Base-by-base conservation (phyloP, 2,888 invertebrate species). In the Erebia aethiops region DNA sequence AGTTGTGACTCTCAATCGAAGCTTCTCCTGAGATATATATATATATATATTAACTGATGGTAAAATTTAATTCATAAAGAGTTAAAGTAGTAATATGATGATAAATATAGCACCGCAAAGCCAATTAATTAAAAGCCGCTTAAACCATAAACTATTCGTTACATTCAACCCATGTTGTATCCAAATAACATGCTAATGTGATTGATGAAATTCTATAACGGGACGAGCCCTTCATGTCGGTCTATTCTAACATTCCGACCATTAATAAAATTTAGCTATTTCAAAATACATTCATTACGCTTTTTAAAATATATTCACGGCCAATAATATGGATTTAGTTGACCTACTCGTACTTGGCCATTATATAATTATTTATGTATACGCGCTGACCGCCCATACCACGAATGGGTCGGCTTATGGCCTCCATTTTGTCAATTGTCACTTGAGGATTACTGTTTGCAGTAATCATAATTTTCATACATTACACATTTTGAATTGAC, bases 141-240 rank as follows among this genome's bases (percentile, higher is more conserved):
- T 68, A 58, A 70, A 62, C 56, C 52, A 66, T 72, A 74, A 74
- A 75, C 62, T 70, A 71, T 72, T 71, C 58, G 70, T 60, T 72
- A 62, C 63, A 66, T 69, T 65, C 61, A 67, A 66, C 60, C 70
- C 72, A 73, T 73, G 74, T 57, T 65, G 70, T 74, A 76, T 77
- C 74, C 64, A 72, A 75, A 76, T 75, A 67, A 69, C 64, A 76
- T 77, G 74, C 62, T 74, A 75, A 73, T 76, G 60, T 68, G 70
- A 75, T 71, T 72, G 67, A 72, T 72, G 66, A 74, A 70, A 77
- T 72, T 71, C 70, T 57, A 58, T 71, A 80, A 65, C 69, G 71
- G 67, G n/a, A 54, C 63, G 54, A 69, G 52, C 66, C 35, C 51
- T 54, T 49, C 18, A 67, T 67, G 66, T 65, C 60, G 62, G 69